These are phyloP conservation scores for Erythrolamprus reginae DNA, from an alignment of 2,113 vertebrate species.

Conservation along the genomic window DNA sequence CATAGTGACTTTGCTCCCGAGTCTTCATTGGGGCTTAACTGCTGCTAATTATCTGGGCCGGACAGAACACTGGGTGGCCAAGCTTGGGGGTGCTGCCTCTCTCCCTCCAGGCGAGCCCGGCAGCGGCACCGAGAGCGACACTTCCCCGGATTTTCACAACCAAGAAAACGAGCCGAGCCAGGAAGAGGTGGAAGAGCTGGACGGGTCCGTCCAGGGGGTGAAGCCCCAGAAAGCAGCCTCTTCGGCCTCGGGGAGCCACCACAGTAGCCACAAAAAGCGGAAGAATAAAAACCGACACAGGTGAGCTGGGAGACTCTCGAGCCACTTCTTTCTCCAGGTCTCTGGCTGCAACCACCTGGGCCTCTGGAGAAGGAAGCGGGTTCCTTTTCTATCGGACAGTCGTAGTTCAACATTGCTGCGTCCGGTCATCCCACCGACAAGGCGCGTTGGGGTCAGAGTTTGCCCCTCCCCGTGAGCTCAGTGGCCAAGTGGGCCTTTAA, in stretches of 20 bases:
- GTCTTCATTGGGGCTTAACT: too few relatives aligned
- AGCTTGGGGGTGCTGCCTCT: background rate
- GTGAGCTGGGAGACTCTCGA: constrained; percentile 64
- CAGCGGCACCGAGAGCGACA: constrained; percentile 94
- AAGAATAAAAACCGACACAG: constrained; percentile 99
- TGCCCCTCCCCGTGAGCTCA: background rate
- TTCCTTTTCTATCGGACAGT: background rate
- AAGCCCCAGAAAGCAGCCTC: constrained; percentile 96
- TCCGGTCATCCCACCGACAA: background rate
- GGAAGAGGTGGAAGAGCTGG: constrained; percentile 92
- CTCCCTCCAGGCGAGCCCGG: constrained; percentile 83
- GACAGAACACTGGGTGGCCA: too few relatives aligned
- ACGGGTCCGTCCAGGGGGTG: constrained; percentile 88
- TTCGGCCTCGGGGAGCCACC: constrained; percentile 87
- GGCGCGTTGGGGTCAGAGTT: background rate
- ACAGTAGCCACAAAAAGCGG: constrained; percentile 96
- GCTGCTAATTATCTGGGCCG: too few relatives aligned
- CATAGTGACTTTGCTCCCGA: too few relatives aligned
- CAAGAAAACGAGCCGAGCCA: constrained; percentile 96
- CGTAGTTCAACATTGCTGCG: background rate
- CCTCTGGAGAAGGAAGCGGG: background rate
- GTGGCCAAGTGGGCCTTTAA: background rate
- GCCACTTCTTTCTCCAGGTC: background rate
- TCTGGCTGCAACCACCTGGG: background rate
- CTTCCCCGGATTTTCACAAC: constrained; percentile 96